Evolutionary conservation across 35 echinoderm and acorn worm species (phyloP).

Genomic region (Acanthaster planci): DNA sequence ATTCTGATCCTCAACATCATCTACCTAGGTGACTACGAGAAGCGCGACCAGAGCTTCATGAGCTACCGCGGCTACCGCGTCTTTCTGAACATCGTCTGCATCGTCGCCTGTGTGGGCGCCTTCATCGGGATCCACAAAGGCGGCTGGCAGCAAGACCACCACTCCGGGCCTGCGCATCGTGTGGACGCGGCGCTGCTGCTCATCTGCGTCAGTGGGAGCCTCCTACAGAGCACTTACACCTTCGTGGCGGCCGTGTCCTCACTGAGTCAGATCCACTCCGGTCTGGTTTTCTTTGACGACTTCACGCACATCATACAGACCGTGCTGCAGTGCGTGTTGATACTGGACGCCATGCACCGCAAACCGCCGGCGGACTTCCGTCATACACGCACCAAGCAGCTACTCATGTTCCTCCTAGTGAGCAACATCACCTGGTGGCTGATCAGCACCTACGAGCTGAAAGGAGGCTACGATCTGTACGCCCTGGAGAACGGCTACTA

Average conservation of each 20-base stretch:
- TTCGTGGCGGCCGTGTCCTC: slow-evolving; percentile 78
- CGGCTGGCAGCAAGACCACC: slow-evolving; percentile 79
- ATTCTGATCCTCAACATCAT: slow-evolving; percentile 94
- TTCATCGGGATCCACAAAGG: slow-evolving; percentile 83
- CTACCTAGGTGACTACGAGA: slow-evolving; percentile 71
- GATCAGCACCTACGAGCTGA: slow-evolving; percentile 94
- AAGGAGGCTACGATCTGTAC: slow-evolving; percentile 89
- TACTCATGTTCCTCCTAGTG: slow-evolving; percentile 92
- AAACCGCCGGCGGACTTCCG: slow-evolving; percentile 89
- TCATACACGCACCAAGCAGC: slow-evolving; percentile 86
- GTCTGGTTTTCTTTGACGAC: slow-evolving; percentile 80
- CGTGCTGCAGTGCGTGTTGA: slow-evolving; percentile 75
- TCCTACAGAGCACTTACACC: slow-evolving; percentile 79
- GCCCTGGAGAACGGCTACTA: slow-evolving; percentile 91
- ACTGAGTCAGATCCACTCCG: slow-evolving; percentile 35
- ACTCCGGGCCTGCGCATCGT: slow-evolving; percentile 68
- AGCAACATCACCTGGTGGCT: slow-evolving; percentile 94
- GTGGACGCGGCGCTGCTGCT: slow-evolving; percentile 71
- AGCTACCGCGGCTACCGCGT: slow-evolving; percentile 87
- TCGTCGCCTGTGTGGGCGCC: slow-evolving; percentile 62
- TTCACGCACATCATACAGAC: slow-evolving; percentile 82
- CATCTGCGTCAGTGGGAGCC: slow-evolving; percentile 71
- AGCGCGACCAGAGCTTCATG: slow-evolving; percentile 70
- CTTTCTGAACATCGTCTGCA: slow-evolving; percentile 84
- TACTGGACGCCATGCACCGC: slow-evolving; percentile 86